Base-by-base conservation (phyloP, 1,140 invertebrate species). In the Bombus haemorrhoidalis region DNA sequence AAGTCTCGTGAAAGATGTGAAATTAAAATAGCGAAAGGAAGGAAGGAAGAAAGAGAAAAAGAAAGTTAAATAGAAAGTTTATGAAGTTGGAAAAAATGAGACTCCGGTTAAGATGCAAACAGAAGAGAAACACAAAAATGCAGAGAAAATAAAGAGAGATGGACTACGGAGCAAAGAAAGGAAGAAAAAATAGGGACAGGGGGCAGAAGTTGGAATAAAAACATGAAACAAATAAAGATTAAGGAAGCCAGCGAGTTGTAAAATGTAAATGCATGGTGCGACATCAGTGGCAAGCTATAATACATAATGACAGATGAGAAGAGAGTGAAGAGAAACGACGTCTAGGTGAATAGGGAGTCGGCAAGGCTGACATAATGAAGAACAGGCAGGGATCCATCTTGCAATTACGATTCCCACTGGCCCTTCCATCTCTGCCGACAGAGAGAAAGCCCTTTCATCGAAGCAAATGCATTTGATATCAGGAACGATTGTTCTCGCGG, bases 401-500 rank as follows among this genome's bases (percentile, higher is more conserved):
- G 66, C 79, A 83, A 86, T 66, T 74, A 82, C 62, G 66, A 83
- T 89, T 81, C 86, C 87, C 53, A 82, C 47, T 59, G 74, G 75
- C 32, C 37, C 41, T 73, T 82, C 72, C 77, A 69, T 89, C 82
- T 66, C 72, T 34, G 59, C 37, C 57, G 15, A 84, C 77, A 85
- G 74, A 37, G 73, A 32, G 34, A 68, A 62, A 62, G 53, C 78
- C 81, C 88, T 89, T 83, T 89, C 77, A 82, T 87, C 89, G 62
- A 25, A 10, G 34, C 69, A 68, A 82, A 84, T 89, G 81, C 79
- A 89, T 85, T 79, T 53, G 88, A 85, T 89, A 90, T 87, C 86
- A 79, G 75, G 64, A 90, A 85, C 80, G 81, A 89, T 90, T 88
- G 83, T 90, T 59, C 66, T 71, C 77, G 75, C 73, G 81, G 75